Conservation (phyloP, 2,888 invertebrate genomes). For the Hesperia comma region DNA sequence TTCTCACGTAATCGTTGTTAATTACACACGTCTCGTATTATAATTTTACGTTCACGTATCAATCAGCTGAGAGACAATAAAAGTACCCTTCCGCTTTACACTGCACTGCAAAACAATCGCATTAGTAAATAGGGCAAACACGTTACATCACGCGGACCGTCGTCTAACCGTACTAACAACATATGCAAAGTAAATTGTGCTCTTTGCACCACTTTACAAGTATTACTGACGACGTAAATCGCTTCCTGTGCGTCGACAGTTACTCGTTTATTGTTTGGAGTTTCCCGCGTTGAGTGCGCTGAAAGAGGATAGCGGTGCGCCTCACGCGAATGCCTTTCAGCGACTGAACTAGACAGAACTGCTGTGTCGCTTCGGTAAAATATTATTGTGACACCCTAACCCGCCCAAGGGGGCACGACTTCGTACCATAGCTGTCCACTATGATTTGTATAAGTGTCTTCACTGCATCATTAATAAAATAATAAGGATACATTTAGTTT, state of each 20-base stretch:
- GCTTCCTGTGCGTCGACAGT: conserved; percentile 1
- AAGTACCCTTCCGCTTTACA: conserved; percentile 43
- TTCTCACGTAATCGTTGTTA: background rate
- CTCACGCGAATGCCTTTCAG: conserved; percentile 49
- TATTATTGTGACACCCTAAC: conserved; percentile 45
- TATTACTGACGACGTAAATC: background rate
- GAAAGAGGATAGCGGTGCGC: conserved; percentile 44
- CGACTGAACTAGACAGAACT: conserved; percentile 50
- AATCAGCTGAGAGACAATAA: conserved; percentile 37
- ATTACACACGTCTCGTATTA: background rate
- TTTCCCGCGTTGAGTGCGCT: conserved; percentile 49
- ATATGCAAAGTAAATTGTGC: conserved; percentile 6
- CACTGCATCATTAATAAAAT: too few species aligned
- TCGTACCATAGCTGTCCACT: background rate
- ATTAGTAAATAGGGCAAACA: conserved; percentile 66
- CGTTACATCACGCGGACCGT: conserved; percentile 57
- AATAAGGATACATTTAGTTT: too few species aligned
- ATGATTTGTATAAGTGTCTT: background rate
- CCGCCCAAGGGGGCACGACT: conserved; percentile 38
- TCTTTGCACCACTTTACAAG: conserved; percentile 19
- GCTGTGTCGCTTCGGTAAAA: conserved; percentile 37
- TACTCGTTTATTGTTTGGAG: conserved; percentile 39
- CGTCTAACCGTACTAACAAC: conserved; percentile 11
- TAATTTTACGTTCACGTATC: conserved; percentile 17
- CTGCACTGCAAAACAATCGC: conserved; percentile 59